phyloP scores from a whole-genome alignment of 2,113 vertebrate genomes.

The Cromileptes altivelis region DNA sequence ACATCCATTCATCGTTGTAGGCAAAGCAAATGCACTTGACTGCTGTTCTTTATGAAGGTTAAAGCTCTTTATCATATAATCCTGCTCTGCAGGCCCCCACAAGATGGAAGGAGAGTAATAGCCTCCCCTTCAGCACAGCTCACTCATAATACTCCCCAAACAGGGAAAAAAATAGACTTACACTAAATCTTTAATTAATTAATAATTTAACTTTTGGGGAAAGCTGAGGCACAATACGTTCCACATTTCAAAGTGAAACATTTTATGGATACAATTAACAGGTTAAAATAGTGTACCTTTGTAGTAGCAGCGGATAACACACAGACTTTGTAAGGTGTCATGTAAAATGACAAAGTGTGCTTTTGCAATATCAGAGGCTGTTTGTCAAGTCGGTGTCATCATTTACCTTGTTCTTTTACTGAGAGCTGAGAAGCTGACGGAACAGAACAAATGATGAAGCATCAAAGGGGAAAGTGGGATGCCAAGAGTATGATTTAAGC shows the following conservation, averaged over 20 bases:
- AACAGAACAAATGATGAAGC: slow-evolving; percentile 37
- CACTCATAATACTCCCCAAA: slow-evolving; percentile 59
- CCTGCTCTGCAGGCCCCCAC: slow-evolving; percentile 32
- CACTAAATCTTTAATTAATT: slow-evolving; percentile 72
- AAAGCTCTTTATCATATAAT: slow-evolving; percentile 60
- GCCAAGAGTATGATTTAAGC: slow-evolving; percentile 23
- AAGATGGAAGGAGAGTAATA: slow-evolving; percentile 52
- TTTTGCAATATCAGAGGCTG: slow-evolving; percentile 44
- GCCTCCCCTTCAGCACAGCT: slow-evolving; percentile 56
- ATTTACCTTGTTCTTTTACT: slow-evolving; percentile 6
- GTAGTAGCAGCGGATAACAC: slow-evolving; percentile 43
- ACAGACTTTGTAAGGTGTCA: slow-evolving; percentile 38
- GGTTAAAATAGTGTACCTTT: slow-evolving; percentile 50
- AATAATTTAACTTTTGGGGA: slow-evolving; percentile 69
- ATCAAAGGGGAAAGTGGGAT: neutral
- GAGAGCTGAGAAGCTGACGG: slow-evolving; percentile 11
- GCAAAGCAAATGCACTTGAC: slow-evolving; percentile 49
- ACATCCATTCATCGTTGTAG: slow-evolving; percentile 31
- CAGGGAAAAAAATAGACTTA: slow-evolving; percentile 44
- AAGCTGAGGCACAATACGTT: slow-evolving; percentile 33
- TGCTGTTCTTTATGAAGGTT: slow-evolving; percentile 63
- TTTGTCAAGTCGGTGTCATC: slow-evolving; percentile 37
- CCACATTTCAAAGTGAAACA: slow-evolving; percentile 66
- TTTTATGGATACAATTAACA: slow-evolving; percentile 64
- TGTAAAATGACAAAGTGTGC: slow-evolving; percentile 49